phyloP scores from a whole-genome alignment of 1,140 invertebrate genomes.

The Camponotus pennsylvanicus region DNA sequence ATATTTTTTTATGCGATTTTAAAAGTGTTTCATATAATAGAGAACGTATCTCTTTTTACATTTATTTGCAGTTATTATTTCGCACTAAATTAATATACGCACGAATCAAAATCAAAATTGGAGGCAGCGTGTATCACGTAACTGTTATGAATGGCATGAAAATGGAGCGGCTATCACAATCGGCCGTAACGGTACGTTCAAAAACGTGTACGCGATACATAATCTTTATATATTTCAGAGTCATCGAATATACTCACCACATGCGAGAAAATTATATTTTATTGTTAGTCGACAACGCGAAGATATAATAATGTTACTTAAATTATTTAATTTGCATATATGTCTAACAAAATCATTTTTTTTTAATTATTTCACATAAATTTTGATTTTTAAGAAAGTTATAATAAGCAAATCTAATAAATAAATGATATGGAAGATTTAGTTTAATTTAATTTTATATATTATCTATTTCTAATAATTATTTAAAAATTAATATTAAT shows the following conservation, averaged over 20 bases:
- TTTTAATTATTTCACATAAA: not conserved
- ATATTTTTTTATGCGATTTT: not conserved
- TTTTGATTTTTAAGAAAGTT: not conserved
- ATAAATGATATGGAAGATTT: not conserved
- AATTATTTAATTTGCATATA: not conserved
- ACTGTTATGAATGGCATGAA: constrained; percentile 14
- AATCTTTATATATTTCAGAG: not conserved
- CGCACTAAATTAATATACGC: not conserved
- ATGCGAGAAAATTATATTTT: not conserved
- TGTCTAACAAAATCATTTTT: not conserved
- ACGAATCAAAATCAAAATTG: constrained; percentile 11
- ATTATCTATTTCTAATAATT: not conserved
- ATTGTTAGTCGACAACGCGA: not conserved
- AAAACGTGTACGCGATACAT: constrained; percentile 16
- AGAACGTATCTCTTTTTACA: not conserved
- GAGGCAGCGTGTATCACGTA: not conserved
- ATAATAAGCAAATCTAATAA: not conserved
- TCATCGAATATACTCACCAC: not conserved
- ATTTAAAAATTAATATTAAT: not conserved
- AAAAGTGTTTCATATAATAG: not conserved
- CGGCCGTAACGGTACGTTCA: not conserved
- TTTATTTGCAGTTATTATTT: constrained; percentile 37
- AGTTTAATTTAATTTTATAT: not conserved
- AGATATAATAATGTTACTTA: not conserved
- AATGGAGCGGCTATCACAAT: not conserved